Percentiles rank a stretch among this genome's conserved stretches.
Conservation (phyloP, 2,113 vertebrate species). For the Nesospiza acunhae region DNA sequence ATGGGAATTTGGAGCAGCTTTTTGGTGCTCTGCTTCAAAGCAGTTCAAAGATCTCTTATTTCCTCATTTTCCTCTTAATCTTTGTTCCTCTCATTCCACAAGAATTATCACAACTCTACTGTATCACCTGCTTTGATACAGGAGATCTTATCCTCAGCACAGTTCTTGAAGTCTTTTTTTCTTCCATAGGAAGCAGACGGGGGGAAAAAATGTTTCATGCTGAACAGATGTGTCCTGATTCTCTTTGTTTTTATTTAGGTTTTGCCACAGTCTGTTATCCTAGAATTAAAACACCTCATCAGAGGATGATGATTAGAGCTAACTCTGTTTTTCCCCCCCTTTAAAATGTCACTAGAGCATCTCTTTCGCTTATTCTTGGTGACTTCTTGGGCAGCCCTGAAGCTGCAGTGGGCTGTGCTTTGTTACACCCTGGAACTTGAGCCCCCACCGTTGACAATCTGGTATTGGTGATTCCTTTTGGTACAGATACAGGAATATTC, state of each 20-base stretch:
- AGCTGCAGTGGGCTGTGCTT: background rate
- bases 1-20: background rate
- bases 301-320: background rate
- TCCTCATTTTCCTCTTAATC: conserved; percentile 19
- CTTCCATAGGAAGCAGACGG: background rate
- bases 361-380: background rate
- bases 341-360: background rate
- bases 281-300: conserved; percentile 10
- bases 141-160: conserved; percentile 12
- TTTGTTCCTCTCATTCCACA: background rate
- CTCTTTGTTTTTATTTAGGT: conserved; percentile 6
- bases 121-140: conserved; percentile 29
- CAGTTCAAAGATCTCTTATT: background rate
- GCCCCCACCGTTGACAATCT: background rate
- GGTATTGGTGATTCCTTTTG: background rate
- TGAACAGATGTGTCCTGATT: conserved; percentile 23
- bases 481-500: background rate
- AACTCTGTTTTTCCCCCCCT: fast-evolving
- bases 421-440: background rate
- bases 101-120: conserved; percentile 23
- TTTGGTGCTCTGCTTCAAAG: background rate
- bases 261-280: conserved; percentile 8
- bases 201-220: background rate
- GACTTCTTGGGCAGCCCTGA: background rate
- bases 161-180: conserved; percentile 20